These are phyloP conservation scores for Plecotus auritus DNA, from an alignment of 2,113 vertebrate species.

Conservation along the genomic window DNA sequence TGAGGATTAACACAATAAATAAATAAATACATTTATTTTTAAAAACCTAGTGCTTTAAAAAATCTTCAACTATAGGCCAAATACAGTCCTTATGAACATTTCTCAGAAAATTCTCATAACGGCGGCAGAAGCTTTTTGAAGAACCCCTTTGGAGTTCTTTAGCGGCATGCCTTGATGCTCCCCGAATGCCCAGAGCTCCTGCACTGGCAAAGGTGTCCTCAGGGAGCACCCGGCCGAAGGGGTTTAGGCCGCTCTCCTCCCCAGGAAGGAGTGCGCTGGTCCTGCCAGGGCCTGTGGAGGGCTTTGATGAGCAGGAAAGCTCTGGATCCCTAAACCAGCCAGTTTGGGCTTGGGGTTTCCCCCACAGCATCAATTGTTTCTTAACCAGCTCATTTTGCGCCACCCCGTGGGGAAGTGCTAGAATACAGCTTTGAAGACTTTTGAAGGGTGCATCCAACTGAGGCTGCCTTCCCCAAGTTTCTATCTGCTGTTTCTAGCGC, in stretches of 20 bases:
- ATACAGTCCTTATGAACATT: neutral
- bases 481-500: neutral
- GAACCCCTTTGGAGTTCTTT: neutral
- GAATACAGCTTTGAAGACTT: neutral
- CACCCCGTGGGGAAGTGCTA: constrained; percentile 17
- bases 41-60: neutral
- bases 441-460: neutral
- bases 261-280: neutral
- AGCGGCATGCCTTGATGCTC: no score
- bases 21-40: no score
- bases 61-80: neutral
- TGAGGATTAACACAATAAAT: no score
- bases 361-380: neutral
- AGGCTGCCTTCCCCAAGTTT: neutral
- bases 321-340: neutral
- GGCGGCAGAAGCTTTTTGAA: neutral
- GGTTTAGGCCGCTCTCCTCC: neutral
- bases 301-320: neutral
- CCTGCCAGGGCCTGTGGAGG: accelerated
- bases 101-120: neutral
- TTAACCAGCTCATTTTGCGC: neutral
- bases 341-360: neutral
- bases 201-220: neutral
- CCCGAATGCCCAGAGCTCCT: neutral
- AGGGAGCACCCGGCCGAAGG: neutral